Conservation (phyloP, 2,888 invertebrate genomes). For the Pyrgus malvae region DNA sequence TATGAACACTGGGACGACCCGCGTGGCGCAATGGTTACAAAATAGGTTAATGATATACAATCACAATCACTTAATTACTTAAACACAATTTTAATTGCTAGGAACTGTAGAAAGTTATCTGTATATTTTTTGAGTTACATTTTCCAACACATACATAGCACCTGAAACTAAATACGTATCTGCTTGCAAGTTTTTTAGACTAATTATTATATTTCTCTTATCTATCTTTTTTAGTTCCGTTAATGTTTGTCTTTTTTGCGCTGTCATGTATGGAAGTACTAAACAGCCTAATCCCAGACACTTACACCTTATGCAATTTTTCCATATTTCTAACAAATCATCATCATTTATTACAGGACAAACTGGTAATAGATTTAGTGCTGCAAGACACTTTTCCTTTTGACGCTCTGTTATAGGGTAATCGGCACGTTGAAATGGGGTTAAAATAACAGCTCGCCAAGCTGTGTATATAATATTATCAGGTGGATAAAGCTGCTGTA, state of each 20-base stretch:
- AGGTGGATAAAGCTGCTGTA: slow-evolving; percentile 57
- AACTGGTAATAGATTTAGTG: slow-evolving; percentile 68
- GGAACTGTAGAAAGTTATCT: too few species aligned
- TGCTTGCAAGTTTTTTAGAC: slow-evolving; percentile 69
- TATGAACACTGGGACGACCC: too few species aligned
- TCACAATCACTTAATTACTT: too few species aligned
- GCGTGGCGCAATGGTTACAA: too few species aligned
- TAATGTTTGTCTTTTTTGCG: slow-evolving; percentile 58
- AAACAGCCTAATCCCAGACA: slow-evolving; percentile 69
- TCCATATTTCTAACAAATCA: slow-evolving; percentile 73
- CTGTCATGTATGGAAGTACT: slow-evolving; percentile 70
- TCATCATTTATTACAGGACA: slow-evolving; percentile 72
- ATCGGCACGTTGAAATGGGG: slow-evolving; percentile 73
- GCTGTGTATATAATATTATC: slow-evolving; percentile 61
- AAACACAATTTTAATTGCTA: too few species aligned
- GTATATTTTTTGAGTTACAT: slow-evolving; percentile 54
- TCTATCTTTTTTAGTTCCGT: slow-evolving; percentile 69
- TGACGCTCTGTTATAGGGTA: slow-evolving; percentile 75
- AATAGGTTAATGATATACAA: too few species aligned
- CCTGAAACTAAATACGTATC: slow-evolving; percentile 72
- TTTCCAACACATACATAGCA: slow-evolving; percentile 72
- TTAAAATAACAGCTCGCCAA: slow-evolving; percentile 68
- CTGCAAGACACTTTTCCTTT: slow-evolving; percentile 65
- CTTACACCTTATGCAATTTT: slow-evolving; percentile 70
- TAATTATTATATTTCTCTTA: slow-evolving; percentile 66